Conservation (phyloP, 1,140 invertebrate species). For the Caerostris extrusa region DNA sequence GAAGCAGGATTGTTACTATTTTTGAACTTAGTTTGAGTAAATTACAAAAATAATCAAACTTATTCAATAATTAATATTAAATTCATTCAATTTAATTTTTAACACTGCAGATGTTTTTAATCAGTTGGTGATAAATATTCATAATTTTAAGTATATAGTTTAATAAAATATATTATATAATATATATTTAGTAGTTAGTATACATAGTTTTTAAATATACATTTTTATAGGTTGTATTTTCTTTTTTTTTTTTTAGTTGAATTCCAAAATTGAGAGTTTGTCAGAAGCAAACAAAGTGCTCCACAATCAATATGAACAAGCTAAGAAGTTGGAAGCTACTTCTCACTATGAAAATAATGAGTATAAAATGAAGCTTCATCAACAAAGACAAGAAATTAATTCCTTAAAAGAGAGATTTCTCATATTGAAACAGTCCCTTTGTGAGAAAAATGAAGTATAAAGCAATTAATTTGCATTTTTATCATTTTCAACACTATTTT, state of each 20-base stretch:
- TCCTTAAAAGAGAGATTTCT: constrained; percentile 20
- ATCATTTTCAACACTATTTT: no score
- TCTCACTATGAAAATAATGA: constrained; percentile 32
- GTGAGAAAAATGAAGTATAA: constrained; percentile 38
- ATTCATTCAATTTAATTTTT: no score
- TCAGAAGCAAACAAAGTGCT: constrained; percentile 11
- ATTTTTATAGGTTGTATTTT: not conserved
- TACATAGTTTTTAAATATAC: no score
- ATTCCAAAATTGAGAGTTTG: constrained; percentile 28
- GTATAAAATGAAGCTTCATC: constrained; percentile 23
- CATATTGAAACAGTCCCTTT: not conserved
- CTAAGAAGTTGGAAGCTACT: not conserved
- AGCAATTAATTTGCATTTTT: not conserved
- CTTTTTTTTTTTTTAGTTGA: constrained; percentile 5
- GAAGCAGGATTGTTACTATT: no score
- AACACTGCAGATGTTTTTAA: no score
- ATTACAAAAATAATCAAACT: no score
- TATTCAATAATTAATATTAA: no score
- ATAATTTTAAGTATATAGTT: no score
- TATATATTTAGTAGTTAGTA: no score
- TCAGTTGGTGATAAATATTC: no score
- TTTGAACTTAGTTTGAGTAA: no score
- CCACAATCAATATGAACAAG: constrained; percentile 20
- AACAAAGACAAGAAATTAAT: constrained; percentile 30
- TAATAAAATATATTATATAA: no score